phyloP scores from a whole-genome alignment of 30 jellyfish, hydroid and myxozoan species.

The Aurelia coerulea region DNA sequence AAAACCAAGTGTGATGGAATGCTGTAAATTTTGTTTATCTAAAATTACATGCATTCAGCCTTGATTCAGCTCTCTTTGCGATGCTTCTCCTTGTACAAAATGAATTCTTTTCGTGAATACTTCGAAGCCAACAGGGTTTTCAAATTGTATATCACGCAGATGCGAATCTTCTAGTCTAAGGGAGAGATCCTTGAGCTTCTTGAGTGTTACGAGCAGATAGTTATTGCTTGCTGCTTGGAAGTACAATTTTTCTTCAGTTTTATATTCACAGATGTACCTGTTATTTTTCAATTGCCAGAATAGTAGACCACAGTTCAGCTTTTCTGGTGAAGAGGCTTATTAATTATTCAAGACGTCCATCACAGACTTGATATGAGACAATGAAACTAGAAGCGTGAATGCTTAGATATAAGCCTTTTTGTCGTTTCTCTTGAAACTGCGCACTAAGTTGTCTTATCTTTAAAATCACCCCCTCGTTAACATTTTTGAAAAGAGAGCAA shows the following conservation, averaged over 20 bases:
- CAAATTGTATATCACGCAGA: not conserved
- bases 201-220: not conserved
- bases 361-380: constrained; percentile 63
- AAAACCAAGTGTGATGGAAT: not conserved
- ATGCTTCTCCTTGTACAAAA: no score
- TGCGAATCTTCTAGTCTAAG: not conserved
- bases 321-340: constrained; percentile 38
- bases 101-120: no score
- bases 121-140: not conserved
- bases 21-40: not conserved
- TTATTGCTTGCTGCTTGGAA: not conserved
- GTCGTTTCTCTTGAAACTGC: constrained; percentile 1
- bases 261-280: constrained; percentile 53
- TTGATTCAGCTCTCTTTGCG: not conserved
- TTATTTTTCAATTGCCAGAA: not conserved
- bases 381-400: constrained; percentile 27
- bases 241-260: not conserved
- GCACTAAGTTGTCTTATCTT: not conserved
- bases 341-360: constrained; percentile 47
- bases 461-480: not conserved
- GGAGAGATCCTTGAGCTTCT: not conserved
- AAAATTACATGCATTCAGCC: not conserved
- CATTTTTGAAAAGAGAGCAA: no score
- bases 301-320: constrained; percentile 28
- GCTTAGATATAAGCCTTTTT: constrained; percentile 35